phyloP scores from a whole-genome alignment of 1,140 invertebrate species.

The Dufourea novaeangliae region DNA sequence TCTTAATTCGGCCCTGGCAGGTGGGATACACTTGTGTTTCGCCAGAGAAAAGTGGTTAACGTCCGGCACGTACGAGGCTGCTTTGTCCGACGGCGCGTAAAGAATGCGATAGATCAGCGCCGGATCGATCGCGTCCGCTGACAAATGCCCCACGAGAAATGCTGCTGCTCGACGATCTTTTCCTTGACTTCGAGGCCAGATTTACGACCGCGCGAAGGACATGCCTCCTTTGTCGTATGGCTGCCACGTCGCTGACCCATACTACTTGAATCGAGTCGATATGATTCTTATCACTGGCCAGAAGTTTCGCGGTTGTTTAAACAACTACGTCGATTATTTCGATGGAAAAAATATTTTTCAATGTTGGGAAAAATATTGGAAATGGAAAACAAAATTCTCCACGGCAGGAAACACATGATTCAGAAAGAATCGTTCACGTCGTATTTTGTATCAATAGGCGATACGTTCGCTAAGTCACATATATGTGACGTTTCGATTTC shows the following conservation, averaged over 20 bases:
- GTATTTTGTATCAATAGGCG: too few relatives aligned
- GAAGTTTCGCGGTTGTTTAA: neutral
- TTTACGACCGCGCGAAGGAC: constrained; percentile 20
- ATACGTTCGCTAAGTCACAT: too few relatives aligned
- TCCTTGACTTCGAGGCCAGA: constrained; percentile 23
- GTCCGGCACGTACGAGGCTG: constrained; percentile 29
- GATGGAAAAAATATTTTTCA: neutral
- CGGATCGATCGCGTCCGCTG: constrained; percentile 23
- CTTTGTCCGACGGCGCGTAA: constrained; percentile 21
- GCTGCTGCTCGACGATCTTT: neutral
- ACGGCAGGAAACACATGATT: too few relatives aligned
- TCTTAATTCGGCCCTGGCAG: too few relatives aligned
- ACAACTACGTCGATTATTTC: constrained; percentile 6
- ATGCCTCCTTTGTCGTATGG: neutral
- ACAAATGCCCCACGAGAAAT: constrained; percentile 34
- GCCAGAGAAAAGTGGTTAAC: constrained; percentile 8
- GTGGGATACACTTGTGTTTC: neutral
- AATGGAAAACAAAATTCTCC: too few relatives aligned
- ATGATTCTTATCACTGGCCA: too few relatives aligned
- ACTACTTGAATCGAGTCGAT: neutral
- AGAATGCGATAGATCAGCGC: constrained; percentile 43
- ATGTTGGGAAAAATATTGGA: neutral
- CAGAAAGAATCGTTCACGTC: too few relatives aligned
- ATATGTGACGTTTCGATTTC: too few relatives aligned
- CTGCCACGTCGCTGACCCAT: neutral